Evolutionary conservation across 2,113 vertebrate genomes (phyloP).

Genomic region (Otus sunia): DNA sequence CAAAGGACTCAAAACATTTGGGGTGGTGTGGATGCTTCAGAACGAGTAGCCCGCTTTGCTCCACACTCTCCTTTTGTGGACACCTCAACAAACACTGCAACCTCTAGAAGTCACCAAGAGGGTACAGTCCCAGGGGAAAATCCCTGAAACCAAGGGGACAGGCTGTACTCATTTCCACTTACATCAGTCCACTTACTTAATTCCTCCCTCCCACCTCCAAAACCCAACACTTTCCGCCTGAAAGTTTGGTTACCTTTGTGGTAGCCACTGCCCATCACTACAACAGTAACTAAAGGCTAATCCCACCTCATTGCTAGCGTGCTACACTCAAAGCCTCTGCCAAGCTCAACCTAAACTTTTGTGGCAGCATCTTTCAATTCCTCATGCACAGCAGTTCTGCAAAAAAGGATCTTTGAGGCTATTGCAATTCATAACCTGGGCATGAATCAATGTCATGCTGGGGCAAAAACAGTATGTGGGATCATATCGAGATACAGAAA

Average conservation of each 20-base stretch:
- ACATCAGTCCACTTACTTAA: background rate
- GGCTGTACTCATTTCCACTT: background rate
- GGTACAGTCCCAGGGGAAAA: background rate
- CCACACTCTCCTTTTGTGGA: background rate
- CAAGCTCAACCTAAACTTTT: background rate
- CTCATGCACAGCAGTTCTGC: background rate
- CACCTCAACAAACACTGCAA: background rate
- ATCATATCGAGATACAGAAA: background rate
- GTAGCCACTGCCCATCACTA: background rate
- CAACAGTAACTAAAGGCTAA: background rate
- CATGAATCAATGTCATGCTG: background rate
- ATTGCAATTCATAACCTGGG: background rate
- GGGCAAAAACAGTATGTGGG: background rate
- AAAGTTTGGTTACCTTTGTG: background rate
- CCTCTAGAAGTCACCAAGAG: background rate
- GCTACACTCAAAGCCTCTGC: background rate
- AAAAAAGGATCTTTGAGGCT: background rate
- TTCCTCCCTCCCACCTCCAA: background rate
- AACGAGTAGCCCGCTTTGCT: background rate
- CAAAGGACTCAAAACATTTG: constrained; percentile 13
- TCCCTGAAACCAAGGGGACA: background rate
- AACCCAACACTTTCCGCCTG: background rate
- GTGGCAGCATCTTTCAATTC: background rate
- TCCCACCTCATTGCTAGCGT: background rate
- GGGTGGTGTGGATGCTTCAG: background rate